phyloP scores from a whole-genome alignment of 1,140 invertebrate genomes.

The Acromyrmex heyeri region DNA sequence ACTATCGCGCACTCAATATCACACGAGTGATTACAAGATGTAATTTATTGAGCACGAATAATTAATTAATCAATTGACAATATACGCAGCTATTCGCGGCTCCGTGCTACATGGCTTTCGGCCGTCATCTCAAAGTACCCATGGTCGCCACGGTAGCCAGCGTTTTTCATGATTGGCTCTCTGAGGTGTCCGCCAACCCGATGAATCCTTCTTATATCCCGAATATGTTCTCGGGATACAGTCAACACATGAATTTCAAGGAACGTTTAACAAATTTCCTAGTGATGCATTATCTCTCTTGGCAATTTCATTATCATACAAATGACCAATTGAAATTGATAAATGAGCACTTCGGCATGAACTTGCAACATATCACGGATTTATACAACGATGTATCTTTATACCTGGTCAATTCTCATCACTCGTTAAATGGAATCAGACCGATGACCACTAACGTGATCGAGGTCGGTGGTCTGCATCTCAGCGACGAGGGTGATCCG shows the following conservation, averaged over 20 bases:
- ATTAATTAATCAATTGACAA: slow-evolving; percentile 11
- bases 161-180: slow-evolving; percentile 87
- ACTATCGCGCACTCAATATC: no score
- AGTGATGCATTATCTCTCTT: slow-evolving; percentile 4
- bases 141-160: slow-evolving; percentile 88
- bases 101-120: slow-evolving; percentile 87
- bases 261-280: slow-evolving; percentile 87
- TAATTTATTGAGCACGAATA: not conserved
- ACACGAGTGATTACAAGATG: not conserved
- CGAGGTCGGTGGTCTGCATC: slow-evolving; percentile 89
- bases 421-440: slow-evolving; percentile 85
- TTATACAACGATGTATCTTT: slow-evolving; percentile 85
- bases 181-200: slow-evolving; percentile 88
- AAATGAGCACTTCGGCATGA: slow-evolving; percentile 82
- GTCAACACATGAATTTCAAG: slow-evolving; percentile 89
- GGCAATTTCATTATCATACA: slow-evolving; percentile 64
- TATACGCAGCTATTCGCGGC: slow-evolving; percentile 74
- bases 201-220: slow-evolving; percentile 87
- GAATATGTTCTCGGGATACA: slow-evolving; percentile 82
- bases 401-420: slow-evolving; percentile 88
- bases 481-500: slow-evolving; percentile 72
- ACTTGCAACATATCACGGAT: slow-evolving; percentile 80
- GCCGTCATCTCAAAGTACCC: slow-evolving; percentile 87
- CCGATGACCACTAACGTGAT: slow-evolving; percentile 86
- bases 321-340: slow-evolving; percentile 68